Conservation (phyloP, 2,113 vertebrate species). For the Corythornis cristatus region DNA sequence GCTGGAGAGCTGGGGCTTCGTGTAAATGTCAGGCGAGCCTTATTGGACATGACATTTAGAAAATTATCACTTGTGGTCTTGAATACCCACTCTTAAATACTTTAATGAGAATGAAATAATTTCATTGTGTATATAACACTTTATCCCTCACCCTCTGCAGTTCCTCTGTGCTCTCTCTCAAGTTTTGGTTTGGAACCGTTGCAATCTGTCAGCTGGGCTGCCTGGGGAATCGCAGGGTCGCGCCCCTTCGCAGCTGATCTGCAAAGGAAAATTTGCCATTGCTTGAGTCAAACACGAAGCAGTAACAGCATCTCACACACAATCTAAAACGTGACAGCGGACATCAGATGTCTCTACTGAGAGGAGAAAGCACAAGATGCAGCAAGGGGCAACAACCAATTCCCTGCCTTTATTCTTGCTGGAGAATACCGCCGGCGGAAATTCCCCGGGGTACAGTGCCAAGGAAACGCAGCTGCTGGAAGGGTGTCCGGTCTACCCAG, state of each 20-base stretch:
- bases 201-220: slow-evolving; percentile 47
- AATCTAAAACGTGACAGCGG: slow-evolving; percentile 24
- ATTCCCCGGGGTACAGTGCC: rapidly evolving
- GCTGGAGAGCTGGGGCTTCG: slow-evolving; percentile 67
- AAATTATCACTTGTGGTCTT: slow-evolving; percentile 65
- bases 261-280: slow-evolving; percentile 45
- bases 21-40: slow-evolving; percentile 76
- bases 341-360: slow-evolving; percentile 17
- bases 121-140: slow-evolving; percentile 30
- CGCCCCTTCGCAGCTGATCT: slow-evolving; percentile 62
- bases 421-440: not conserved
- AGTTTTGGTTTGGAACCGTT: slow-evolving; percentile 28
- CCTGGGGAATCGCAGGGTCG: slow-evolving; percentile 41
- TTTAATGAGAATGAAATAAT: slow-evolving; percentile 61
- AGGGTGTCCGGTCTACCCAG: not conserved
- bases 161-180: not conserved
- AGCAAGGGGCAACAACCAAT: not conserved
- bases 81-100: slow-evolving; percentile 47
- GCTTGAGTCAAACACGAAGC: slow-evolving; percentile 23
- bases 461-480: not conserved
- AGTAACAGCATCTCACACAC: slow-evolving; percentile 49
- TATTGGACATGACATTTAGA: slow-evolving; percentile 80
- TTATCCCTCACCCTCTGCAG: slow-evolving; percentile 13
- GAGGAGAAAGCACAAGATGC: not conserved
- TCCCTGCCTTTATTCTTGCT: not conserved